Percentiles rank a stretch among this genome's conserved stretches.
These are phyloP conservation scores for Zaprionus lineosus DNA, from an alignment of 2,888 invertebrate genomes.

Conservation along the genomic window DNA sequence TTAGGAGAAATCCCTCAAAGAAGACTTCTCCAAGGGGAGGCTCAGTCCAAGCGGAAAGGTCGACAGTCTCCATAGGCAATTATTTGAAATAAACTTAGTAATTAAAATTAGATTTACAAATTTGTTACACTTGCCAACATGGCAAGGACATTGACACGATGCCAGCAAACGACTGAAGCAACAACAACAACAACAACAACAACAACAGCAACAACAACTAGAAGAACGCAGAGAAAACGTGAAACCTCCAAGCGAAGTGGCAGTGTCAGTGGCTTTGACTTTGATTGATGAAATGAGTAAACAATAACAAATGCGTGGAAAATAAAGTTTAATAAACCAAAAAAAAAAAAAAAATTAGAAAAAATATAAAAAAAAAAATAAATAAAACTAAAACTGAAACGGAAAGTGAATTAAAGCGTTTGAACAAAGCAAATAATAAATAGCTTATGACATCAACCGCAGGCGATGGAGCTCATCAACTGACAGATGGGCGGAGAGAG, in stretches of 20 bases:
- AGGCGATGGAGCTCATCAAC: constrained; percentile 43
- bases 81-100: neutral
- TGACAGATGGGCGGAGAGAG: constrained; percentile 6
- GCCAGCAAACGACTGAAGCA: constrained; percentile 27
- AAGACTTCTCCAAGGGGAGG: too few species aligned
- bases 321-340: constrained; percentile 32
- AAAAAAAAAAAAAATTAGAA: neutral
- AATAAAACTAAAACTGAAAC: constrained; percentile 38
- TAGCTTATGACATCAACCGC: constrained; percentile 61
- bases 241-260: constrained; percentile 22
- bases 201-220: neutral
- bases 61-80: neutral
- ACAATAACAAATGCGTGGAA: constrained; percentile 38
- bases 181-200: neutral
- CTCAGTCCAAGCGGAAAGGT: neutral
- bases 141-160: constrained; percentile 55
- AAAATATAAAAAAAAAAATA: neutral
- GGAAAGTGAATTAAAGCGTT: constrained; percentile 59
- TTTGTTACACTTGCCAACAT: constrained; percentile 44
- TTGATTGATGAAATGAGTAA: constrained; percentile 60
- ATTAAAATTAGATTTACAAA: constrained; percentile 32
- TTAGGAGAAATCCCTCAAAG: too few species aligned
- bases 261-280: constrained; percentile 40
- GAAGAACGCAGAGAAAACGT: constrained; percentile 1
- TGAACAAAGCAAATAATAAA: constrained; percentile 55